A percentile compares a stretch with the other conserved stretches of the same genome.
phyloP scores from a whole-genome alignment of 2,888 invertebrate genomes.

The Melieria picta region DNA sequence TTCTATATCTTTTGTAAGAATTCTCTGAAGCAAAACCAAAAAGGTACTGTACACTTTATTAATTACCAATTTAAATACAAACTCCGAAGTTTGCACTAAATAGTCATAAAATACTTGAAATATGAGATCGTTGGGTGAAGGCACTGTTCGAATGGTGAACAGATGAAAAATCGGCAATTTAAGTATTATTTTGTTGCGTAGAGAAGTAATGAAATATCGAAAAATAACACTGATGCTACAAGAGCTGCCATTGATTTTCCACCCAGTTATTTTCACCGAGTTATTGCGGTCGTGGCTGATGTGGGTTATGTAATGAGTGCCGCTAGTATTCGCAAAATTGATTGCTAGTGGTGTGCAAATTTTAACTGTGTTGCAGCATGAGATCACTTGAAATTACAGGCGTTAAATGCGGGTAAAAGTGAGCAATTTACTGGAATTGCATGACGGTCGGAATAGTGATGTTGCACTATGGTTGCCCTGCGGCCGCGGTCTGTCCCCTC shows the following conservation, averaged over 20 bases:
- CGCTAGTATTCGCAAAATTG: background rate
- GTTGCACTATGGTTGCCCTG: no score
- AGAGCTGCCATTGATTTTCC: constrained; percentile 53
- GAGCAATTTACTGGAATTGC: no score
- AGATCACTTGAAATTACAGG: background rate
- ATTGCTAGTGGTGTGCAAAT: background rate
- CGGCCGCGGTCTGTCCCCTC: no score
- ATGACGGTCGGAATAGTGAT: no score
- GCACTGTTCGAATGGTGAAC: no score
- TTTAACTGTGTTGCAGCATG: background rate
- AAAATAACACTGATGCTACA: no score
- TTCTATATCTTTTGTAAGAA: constrained; percentile 64
- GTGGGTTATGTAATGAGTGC: background rate
- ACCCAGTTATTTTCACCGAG: constrained; percentile 41
- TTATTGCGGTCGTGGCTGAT: background rate
- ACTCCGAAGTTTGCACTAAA: background rate
- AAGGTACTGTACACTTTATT: constrained; percentile 55
- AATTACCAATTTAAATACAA: background rate
- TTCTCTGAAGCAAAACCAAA: constrained; percentile 51
- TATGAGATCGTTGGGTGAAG: no score
- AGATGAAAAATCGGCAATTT: no score
- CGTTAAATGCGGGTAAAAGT: background rate
- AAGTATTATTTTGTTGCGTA: no score
- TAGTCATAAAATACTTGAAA: background rate
- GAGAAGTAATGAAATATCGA: no score